These are phyloP conservation scores for Venusia cambrica DNA, from an alignment of 2,888 invertebrate genomes.

Conservation along the genomic window DNA sequence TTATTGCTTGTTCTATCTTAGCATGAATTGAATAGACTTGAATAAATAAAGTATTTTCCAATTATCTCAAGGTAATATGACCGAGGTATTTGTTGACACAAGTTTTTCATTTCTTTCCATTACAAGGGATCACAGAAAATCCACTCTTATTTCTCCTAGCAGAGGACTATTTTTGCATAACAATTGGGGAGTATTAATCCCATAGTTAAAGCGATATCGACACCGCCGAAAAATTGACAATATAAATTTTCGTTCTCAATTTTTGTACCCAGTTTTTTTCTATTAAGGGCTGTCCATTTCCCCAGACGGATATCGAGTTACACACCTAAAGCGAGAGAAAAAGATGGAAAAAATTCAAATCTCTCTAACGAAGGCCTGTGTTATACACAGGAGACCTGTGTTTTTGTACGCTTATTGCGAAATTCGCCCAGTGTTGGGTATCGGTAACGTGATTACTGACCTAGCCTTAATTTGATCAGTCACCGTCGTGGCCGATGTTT, in stretches of 20 bases:
- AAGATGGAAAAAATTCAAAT: constrained; percentile 43
- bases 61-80: constrained; percentile 20
- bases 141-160: constrained; percentile 5
- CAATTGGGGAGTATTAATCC: constrained; percentile 25
- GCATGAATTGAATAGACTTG: too few relatives aligned
- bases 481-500: constrained; percentile 56
- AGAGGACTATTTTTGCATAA: constrained; percentile 18
- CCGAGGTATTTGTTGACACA: constrained; percentile 27
- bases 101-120: constrained; percentile 29
- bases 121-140: constrained; percentile 13
- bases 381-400: constrained; percentile 70
- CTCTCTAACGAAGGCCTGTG: constrained; percentile 69
- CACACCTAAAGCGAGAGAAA: constrained; percentile 62
- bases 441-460: constrained; percentile 79
- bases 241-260: constrained; percentile 66
- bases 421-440: constrained; percentile 70
- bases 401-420: constrained; percentile 68
- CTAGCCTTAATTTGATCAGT: constrained; percentile 75
- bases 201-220: constrained; percentile 39
- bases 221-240: constrained; percentile 52
- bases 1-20: too few relatives aligned
- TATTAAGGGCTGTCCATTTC: constrained; percentile 72
- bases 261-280: constrained; percentile 65
- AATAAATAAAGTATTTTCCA: constrained; percentile 15
- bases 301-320: constrained; percentile 62